phyloP scores from a whole-genome alignment of 2,797 vertebrate species.

The Garrulus glandarius region DNA sequence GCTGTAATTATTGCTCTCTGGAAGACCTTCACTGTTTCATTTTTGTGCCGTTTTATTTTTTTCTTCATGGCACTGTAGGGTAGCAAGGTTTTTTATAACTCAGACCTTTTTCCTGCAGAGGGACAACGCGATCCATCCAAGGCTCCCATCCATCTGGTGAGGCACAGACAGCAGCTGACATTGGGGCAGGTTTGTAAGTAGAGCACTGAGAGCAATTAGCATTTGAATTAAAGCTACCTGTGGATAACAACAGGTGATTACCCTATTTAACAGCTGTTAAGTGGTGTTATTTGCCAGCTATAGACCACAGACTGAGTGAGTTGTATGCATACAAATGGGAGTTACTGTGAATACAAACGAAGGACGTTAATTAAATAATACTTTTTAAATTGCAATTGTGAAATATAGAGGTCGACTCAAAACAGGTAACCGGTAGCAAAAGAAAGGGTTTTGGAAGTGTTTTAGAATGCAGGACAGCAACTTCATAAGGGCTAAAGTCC shows the following conservation, averaged over 20 bases:
- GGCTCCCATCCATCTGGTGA: conserved; percentile 29
- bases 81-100: neutral
- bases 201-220: conserved; percentile 71
- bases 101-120: neutral
- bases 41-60: neutral
- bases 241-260: conserved; percentile 70
- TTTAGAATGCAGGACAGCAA: neutral
- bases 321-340: conserved; percentile 43
- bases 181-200: conserved; percentile 50
- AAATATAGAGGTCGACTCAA: neutral
- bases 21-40: neutral
- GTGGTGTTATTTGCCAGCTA: conserved; percentile 62
- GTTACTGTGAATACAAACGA: neutral
- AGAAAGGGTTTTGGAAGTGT: neutral
- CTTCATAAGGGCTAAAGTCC: neutral
- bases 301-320: conserved; percentile 37
- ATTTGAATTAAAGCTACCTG: conserved; percentile 75
- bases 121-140: neutral
- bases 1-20: neutral
- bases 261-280: conserved; percentile 74
- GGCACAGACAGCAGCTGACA: conserved; percentile 40
- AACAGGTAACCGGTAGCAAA: neutral
- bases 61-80: neutral
- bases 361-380: conserved; percentile 33
- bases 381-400: conserved; percentile 15